These are phyloP conservation scores for Enteromius unitaeniatus DNA, from an alignment of 2,797 vertebrate species.

Conservation along the genomic window DNA sequence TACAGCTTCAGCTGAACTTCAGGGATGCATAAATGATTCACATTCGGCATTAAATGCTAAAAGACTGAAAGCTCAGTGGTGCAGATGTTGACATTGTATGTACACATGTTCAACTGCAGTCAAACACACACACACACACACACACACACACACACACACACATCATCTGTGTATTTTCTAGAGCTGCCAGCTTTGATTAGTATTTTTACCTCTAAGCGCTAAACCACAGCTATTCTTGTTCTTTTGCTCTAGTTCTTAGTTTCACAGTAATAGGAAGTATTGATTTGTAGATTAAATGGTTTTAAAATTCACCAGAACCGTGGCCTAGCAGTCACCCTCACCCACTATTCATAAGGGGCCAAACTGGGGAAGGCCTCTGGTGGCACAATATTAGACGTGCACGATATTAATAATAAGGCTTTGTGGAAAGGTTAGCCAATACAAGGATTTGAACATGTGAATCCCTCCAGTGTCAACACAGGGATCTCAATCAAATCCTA, in stretches of 20 bases:
- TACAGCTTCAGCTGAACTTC: slow-evolving; percentile 15
- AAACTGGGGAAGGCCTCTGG: background rate
- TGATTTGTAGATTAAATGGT: slow-evolving; percentile 5
- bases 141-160: background rate
- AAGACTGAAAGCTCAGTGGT: slow-evolving; percentile 1
- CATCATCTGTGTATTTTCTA: background rate
- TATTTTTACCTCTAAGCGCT: background rate
- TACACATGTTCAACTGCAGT: slow-evolving; percentile 21
- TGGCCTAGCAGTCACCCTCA: background rate
- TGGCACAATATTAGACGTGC: slow-evolving; percentile 14
- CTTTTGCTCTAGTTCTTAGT: background rate
- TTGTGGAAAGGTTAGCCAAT: slow-evolving; percentile 8
- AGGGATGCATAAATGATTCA: slow-evolving; percentile 36
- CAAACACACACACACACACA: background rate
- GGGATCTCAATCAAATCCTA: slow-evolving; percentile 8
- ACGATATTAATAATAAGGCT: slow-evolving; percentile 30
- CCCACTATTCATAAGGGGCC: background rate
- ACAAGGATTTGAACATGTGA: slow-evolving; percentile 26
- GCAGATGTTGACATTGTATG: slow-evolving; percentile 23
- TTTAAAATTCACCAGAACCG: background rate
- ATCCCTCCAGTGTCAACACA: slow-evolving; percentile 11
- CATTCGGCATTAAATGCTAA: background rate
- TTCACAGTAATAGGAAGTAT: background rate
- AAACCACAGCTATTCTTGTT: background rate
- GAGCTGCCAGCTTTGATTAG: background rate